A percentile compares a stretch with the other conserved stretches of the same genome.
Evolutionary conservation across 2,797 vertebrate species (phyloP).

Genomic region (Onychomys leucogaster): DNA sequence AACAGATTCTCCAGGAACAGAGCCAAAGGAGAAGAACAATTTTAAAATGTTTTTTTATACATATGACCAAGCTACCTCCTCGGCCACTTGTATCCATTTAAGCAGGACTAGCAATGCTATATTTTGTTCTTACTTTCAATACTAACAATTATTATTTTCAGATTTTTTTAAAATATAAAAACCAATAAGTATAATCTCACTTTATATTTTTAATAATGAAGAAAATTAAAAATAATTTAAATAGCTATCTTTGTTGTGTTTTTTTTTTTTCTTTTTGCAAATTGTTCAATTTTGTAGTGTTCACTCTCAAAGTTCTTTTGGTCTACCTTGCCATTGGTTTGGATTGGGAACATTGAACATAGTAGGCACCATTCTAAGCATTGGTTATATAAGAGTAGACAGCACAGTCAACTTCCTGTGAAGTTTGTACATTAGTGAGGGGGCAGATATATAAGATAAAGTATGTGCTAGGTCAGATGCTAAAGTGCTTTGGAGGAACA

Average conservation of each 20-base stretch:
- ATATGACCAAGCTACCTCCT: neutral
- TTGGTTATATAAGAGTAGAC: neutral
- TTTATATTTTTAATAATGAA: neutral
- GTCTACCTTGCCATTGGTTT: neutral
- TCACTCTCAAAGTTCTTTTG: neutral
- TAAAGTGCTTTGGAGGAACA: neutral
- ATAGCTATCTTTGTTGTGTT: neutral
- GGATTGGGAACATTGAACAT: neutral
- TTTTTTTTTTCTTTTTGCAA: neutral
- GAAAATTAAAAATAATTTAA: neutral
- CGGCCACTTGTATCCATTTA: neutral
- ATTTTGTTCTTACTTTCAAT: slow-evolving; percentile 2
- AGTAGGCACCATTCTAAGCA: neutral
- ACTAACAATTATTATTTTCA: neutral
- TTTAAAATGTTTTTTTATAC: neutral
- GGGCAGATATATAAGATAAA: slow-evolving; percentile 13
- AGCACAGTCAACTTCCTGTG: neutral
- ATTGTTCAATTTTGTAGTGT: neutral
- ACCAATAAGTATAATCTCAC: neutral
- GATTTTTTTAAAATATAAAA: neutral
- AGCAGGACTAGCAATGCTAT: neutral
- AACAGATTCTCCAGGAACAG: neutral
- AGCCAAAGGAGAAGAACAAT: neutral
- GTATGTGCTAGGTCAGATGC: neutral
- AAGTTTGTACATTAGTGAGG: neutral